These are phyloP conservation scores for Ophion costatus DNA, from an alignment of 2,888 invertebrate genomes.

Conservation along the genomic window DNA sequence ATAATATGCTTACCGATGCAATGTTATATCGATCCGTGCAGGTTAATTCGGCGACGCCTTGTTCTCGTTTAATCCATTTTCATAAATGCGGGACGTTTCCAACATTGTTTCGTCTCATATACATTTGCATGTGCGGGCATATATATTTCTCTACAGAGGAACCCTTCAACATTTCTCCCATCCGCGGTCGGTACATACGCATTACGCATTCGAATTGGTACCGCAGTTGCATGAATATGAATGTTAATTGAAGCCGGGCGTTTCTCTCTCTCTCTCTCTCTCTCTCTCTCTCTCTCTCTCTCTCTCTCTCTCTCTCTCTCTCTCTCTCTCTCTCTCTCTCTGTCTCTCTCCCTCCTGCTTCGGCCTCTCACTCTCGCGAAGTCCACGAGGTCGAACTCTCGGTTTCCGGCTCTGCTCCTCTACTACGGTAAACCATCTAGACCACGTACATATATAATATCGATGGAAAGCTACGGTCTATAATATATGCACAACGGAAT, in stretches of 20 bases:
- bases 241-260: constrained; percentile 66
- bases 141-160: neutral
- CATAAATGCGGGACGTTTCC: constrained; percentile 33
- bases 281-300: neutral
- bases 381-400: constrained; percentile 70
- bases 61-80: constrained; percentile 54
- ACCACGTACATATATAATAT: constrained; percentile 62
- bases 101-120: constrained; percentile 49
- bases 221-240: constrained; percentile 73
- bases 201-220: constrained; percentile 76
- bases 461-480: constrained; percentile 61
- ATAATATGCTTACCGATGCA: neutral
- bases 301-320: constrained; percentile 40
- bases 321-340: neutral
- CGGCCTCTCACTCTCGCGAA: constrained; percentile 63
- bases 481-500: constrained; percentile 68
- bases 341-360: neutral
- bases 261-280: neutral
- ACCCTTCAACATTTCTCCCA: constrained; percentile 62
- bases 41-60: constrained; percentile 52
- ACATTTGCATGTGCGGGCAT: constrained; percentile 8
- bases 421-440: constrained; percentile 31
- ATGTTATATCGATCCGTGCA: constrained; percentile 20
- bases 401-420: constrained; percentile 67
- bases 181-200: constrained; percentile 70